Base-by-base conservation (phyloP, 1,140 invertebrate genomes). In the Tetramorium parvispinum region DNA sequence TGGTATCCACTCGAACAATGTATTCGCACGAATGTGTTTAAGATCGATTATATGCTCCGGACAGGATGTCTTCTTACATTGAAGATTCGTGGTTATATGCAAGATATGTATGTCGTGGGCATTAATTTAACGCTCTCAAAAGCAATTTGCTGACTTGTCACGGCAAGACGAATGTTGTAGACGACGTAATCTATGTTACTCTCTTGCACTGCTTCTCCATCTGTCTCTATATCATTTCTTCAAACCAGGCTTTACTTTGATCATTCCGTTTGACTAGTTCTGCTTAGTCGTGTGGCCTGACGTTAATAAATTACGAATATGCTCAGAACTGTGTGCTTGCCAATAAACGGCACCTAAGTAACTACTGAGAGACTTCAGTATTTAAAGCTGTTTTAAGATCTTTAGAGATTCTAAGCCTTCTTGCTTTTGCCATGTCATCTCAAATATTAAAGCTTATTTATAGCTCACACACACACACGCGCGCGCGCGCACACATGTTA, bases 121-220 rank as follows among this genome's bases (percentile, higher is more conserved):
- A 91, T 90, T 88, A 91, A 91, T 91, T 91, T 82, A 89, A 90
- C 57, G 85, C 68, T 85, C 90, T 91, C 90, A 86, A 88, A 91
- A 91, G 89, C 89, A 91, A 91, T 91, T 91, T 91, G 90, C 90
- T 90, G 90, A 78, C 90, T 90, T 91, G 90, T 91, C 90, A 91
- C 40, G 32, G 27, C 81, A 91, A 91, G 90, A 91, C 85, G 87
- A 90, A 91, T 91, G 89, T 90, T 86, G 57, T 65, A 75, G 83
- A 88, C 82, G 83, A 91, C 66, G 65, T 27, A 68, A 65, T n/a
- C 78, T 68, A 57, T 82, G 87, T 88, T 82, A 78, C 73, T 81
- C 75, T 43, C 75, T 40, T 53, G 61, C 43, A 43, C 76, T 27
- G 66, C 57, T 70, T 53, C 43, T 53, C 55, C 43, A 55, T 51